A percentile compares a stretch with the other conserved stretches of the same genome.
These are phyloP conservation scores for Lutraria rhynchaena DNA, from an alignment of 1,140 invertebrate species.

Conservation along the genomic window DNA sequence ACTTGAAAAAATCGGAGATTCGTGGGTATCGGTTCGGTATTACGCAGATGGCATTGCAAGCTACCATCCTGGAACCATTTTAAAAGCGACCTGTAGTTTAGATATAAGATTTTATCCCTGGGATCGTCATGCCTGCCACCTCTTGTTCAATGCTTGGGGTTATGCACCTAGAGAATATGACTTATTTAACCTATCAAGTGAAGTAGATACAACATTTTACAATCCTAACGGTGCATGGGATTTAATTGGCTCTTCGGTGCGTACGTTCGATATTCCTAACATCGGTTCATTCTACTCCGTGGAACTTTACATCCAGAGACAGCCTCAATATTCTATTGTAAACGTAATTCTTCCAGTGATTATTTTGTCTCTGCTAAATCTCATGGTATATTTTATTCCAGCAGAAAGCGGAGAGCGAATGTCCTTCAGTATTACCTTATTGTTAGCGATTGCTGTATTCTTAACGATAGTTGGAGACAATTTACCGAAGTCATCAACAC, in stretches of 20 bases:
- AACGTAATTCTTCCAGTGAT: conserved; percentile 85
- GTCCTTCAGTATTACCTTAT: conserved; percentile 84
- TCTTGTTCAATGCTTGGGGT: conserved; percentile 98
- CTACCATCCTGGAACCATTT: conserved; percentile 91
- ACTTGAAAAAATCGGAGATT: conserved; percentile 30
- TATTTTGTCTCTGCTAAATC: conserved; percentile 84
- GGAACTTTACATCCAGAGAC: conserved; percentile 56
- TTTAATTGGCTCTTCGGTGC: conserved; percentile 8
- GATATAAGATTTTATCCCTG: conserved; percentile 93
- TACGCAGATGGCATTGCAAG: conserved; percentile 90
- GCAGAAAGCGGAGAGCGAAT: conserved; percentile 85
- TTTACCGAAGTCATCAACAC: conserved; percentile 84
- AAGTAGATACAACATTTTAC: neutral
- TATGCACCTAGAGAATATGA: conserved; percentile 83
- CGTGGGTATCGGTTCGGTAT: conserved; percentile 97
- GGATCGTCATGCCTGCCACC: conserved; percentile 86
- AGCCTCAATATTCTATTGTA: conserved; percentile 81
- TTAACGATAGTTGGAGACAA: conserved; percentile 85
- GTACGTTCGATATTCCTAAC: neutral
- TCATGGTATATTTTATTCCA: conserved; percentile 85
- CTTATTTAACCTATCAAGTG: neutral
- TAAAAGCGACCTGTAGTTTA: conserved; percentile 85
- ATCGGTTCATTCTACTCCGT: neutral
- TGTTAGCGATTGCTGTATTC: conserved; percentile 85
- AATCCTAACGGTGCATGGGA: conserved; percentile 39